Evolutionary conservation across 2,113 vertebrate genomes (phyloP).

Genomic region (Mastomys coucha): DNA sequence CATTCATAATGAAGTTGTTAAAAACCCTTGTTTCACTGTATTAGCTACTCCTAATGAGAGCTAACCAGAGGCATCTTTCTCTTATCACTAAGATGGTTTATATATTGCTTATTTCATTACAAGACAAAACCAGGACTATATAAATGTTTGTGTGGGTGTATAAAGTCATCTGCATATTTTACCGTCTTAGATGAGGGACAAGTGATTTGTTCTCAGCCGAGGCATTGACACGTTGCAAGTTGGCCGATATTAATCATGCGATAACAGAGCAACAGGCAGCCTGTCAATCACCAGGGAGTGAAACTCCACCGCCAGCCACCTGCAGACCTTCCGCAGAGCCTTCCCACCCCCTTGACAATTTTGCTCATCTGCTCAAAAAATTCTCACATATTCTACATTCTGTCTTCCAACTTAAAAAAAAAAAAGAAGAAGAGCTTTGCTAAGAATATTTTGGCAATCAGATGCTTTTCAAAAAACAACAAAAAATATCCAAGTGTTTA

Average conservation of each 20-base stretch:
- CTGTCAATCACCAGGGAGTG: conserved; percentile 40
- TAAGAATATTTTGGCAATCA: conserved; percentile 80
- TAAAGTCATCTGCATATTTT: conserved; percentile 59
- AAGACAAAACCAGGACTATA: conserved; percentile 3
- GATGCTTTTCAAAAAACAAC: conserved; percentile 67
- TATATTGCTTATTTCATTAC: background rate
- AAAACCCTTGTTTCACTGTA: background rate
- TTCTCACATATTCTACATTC: conserved; percentile 52
- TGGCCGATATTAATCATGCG: conserved; percentile 47
- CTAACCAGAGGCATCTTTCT: background rate
- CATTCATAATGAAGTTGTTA: background rate
- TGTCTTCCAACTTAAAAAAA: conserved; percentile 70
- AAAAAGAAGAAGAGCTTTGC: conserved; percentile 40
- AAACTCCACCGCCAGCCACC: conserved; percentile 25
- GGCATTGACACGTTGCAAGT: conserved; percentile 66
- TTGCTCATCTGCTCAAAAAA: conserved; percentile 70
- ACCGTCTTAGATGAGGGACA: conserved; percentile 41
- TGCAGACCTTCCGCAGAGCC: conserved; percentile 49
- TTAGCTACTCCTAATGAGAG: background rate
- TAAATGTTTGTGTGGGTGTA: conserved; percentile 40
- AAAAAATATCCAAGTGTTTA: conserved; percentile 64
- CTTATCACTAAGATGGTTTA: background rate
- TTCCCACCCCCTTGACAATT: conserved; percentile 32
- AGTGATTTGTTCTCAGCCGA: conserved; percentile 58
- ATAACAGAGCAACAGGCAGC: conserved; percentile 48